These are phyloP conservation scores for Epinotia nisella DNA, from an alignment of 2,888 invertebrate species.

Conservation along the genomic window DNA sequence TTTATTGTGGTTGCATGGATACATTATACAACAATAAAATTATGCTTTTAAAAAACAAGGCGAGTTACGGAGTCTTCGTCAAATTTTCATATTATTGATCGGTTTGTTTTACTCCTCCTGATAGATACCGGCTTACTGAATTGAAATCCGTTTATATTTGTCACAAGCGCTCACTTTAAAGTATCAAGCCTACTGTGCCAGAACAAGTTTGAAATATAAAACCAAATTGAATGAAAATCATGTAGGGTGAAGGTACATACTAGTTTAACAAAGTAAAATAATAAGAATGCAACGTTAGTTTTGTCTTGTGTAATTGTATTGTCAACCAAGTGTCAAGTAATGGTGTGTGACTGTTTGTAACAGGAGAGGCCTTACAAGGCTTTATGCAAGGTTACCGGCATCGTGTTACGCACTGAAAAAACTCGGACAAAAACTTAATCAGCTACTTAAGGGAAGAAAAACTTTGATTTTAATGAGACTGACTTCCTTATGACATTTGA, in stretches of 20 bases:
- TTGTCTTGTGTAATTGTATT: slow-evolving; percentile 1
- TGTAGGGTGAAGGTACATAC: not conserved
- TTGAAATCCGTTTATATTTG: no score
- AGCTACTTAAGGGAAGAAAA: slow-evolving; percentile 1
- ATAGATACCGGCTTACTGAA: no score
- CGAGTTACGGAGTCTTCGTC: no score
- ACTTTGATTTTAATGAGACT: not conserved
- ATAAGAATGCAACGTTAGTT: not conserved
- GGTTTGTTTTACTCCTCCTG: no score
- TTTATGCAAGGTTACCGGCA: slow-evolving; percentile 65
- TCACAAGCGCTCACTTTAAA: no score
- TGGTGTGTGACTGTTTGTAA: slow-evolving; percentile 62
- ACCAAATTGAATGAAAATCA: not conserved
- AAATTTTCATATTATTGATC: no score
- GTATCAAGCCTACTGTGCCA: no score
- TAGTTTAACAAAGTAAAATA: not conserved
- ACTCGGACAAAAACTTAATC: slow-evolving; percentile 23
- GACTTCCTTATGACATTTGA: not conserved
- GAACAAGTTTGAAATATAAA: not conserved
- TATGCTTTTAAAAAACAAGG: no score
- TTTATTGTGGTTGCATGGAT: no score
- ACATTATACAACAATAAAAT: no score
- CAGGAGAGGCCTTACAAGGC: slow-evolving; percentile 79
- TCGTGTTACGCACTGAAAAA: slow-evolving; percentile 46
- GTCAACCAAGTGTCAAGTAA: slow-evolving; percentile 64